A percentile compares a stretch with the other conserved stretches of the same genome.
Conservation (phyloP, 2,888 invertebrate species). For the Hanleya hanleyi region DNA sequence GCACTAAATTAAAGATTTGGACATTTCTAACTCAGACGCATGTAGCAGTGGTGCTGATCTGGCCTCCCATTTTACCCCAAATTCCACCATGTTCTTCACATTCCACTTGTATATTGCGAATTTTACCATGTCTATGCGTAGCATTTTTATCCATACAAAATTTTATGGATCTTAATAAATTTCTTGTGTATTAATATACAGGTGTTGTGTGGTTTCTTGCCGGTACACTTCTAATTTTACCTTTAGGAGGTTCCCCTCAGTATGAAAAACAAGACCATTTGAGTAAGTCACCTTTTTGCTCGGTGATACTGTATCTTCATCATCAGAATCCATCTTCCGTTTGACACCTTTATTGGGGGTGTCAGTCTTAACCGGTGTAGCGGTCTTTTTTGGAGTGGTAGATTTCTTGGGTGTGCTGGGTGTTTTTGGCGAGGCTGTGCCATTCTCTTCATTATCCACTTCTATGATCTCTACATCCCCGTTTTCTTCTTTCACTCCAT, state of each 20-base stretch:
- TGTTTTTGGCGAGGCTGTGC: not conserved
- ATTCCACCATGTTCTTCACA: too few relatives aligned
- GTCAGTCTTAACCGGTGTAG: slow-evolving; percentile 9
- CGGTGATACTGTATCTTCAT: slow-evolving; percentile 8
- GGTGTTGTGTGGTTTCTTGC: too few relatives aligned
- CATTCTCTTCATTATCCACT: not conserved
- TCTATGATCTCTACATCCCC: not conserved
- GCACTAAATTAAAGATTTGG: too few relatives aligned
- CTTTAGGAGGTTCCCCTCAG: not conserved
- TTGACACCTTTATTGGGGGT: slow-evolving; percentile 20
- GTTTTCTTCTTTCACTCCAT: slow-evolving; percentile 23
- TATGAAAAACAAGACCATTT: slow-evolving; percentile 12
- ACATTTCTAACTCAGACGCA: too few relatives aligned
- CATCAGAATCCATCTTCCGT: slow-evolving; percentile 2
- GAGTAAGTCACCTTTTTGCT: slow-evolving; percentile 23
- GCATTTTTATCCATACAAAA: too few relatives aligned
- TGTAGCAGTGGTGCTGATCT: too few relatives aligned
- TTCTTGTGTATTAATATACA: too few relatives aligned
- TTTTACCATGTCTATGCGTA: too few relatives aligned
- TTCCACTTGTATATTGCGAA: too few relatives aligned
- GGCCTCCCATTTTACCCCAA: too few relatives aligned
- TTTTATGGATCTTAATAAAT: too few relatives aligned
- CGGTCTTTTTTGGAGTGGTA: not conserved
- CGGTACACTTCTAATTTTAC: too few relatives aligned
- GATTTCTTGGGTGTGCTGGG: not conserved